phyloP scores from a whole-genome alignment of 2,113 vertebrate genomes.

The Eidolon helvum region DNA sequence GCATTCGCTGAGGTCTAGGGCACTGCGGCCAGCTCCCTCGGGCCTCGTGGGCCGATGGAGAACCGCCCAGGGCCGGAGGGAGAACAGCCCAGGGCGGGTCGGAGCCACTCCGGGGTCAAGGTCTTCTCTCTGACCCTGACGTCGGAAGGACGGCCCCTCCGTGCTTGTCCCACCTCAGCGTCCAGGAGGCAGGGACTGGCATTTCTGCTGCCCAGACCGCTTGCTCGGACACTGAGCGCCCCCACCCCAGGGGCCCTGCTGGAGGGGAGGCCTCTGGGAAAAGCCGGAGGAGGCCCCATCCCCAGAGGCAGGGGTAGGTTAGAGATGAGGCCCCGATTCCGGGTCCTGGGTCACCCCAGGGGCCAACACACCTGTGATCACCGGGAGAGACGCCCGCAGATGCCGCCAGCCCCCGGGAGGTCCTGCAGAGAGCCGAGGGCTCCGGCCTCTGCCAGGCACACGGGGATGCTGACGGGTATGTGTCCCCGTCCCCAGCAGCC shows the following conservation, averaged over 20 bases:
- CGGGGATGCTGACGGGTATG: slow-evolving; percentile 81
- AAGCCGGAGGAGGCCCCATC: fast-evolving
- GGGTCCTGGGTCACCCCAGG: background rate
- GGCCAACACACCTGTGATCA: background rate
- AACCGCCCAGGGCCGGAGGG: too few species aligned
- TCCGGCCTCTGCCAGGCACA: slow-evolving; percentile 83
- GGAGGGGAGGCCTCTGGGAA: background rate
- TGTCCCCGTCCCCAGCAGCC: background rate
- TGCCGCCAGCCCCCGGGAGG: slow-evolving; percentile 79
- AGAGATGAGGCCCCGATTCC: background rate
- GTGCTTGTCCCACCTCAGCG: fast-evolving
- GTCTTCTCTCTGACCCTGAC: background rate
- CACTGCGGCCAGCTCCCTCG: background rate
- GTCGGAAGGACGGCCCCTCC: background rate
- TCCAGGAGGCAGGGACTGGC: background rate
- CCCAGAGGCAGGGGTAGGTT: background rate
- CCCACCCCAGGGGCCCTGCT: background rate
- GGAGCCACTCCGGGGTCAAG: background rate
- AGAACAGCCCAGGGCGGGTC: background rate
- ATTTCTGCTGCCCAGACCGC: too few species aligned
- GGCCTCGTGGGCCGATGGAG: background rate
- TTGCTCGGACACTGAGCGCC: too few species aligned
- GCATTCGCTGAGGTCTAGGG: background rate
- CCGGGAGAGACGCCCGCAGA: slow-evolving; percentile 62
- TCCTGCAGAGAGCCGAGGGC: slow-evolving; percentile 81